phyloP scores from a whole-genome alignment of 2,113 vertebrate species.

The Corvus moneduloides region DNA sequence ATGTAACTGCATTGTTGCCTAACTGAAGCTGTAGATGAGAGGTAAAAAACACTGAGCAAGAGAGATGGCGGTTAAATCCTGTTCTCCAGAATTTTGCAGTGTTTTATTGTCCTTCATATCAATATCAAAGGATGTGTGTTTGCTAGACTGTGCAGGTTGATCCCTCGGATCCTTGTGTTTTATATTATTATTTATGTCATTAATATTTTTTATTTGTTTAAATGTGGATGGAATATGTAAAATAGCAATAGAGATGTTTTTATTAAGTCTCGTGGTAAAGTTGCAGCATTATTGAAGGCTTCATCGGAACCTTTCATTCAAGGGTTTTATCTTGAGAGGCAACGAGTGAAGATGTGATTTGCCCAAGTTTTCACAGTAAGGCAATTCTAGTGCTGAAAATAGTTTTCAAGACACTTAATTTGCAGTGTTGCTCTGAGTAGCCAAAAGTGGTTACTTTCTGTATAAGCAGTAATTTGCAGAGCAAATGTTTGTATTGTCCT shows the following conservation, averaged over 20 bases:
- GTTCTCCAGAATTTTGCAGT: not conserved
- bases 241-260: not conserved
- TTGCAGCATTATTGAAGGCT: not conserved
- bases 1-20: not conserved
- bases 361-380: not conserved
- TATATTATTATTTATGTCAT: not conserved
- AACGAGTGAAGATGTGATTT: not conserved
- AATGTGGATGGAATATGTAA: not conserved
- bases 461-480: not conserved
- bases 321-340: not conserved
- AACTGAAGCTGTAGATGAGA: not conserved
- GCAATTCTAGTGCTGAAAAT: not conserved
- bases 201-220: not conserved
- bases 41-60: not conserved
- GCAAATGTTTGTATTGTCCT: not conserved
- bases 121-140: not conserved
- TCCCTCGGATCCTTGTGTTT: not conserved
- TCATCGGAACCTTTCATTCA: not conserved
- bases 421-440: not conserved
- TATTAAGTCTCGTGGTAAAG: not conserved
- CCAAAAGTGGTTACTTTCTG: not conserved
- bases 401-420: not conserved
- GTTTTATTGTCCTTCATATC: not conserved
- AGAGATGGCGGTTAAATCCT: not conserved
- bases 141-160: not conserved